Conservation (phyloP, 2,797 vertebrate species). For the Sciurus vulgaris region DNA sequence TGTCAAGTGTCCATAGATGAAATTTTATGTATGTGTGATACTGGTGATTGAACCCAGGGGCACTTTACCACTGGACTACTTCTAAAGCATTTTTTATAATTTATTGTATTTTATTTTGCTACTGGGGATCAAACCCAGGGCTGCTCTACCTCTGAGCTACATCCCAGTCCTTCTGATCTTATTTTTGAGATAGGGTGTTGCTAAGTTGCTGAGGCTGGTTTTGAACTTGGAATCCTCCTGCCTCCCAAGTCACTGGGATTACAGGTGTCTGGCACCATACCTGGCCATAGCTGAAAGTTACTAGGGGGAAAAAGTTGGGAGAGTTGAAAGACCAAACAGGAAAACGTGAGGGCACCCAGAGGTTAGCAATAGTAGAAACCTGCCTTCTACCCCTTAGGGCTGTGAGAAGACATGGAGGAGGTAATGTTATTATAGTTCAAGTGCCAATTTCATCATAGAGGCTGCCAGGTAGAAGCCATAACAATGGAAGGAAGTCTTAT, state of each 20-base stretch:
- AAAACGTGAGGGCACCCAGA: background rate
- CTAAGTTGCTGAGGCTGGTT: too few relatives aligned
- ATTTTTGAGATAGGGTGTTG: too few relatives aligned
- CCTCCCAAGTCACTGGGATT: too few relatives aligned
- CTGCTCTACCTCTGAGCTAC: too few relatives aligned
- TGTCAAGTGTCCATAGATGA: background rate
- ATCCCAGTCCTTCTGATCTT: too few relatives aligned
- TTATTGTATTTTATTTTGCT: too few relatives aligned
- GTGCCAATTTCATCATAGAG: background rate
- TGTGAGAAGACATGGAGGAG: slow-evolving; percentile 3
- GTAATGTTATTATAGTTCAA: background rate
- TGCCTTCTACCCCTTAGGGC: background rate
- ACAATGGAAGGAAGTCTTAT: background rate
- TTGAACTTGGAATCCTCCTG: too few relatives aligned
- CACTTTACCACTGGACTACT: background rate
- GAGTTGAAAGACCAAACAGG: slow-evolving; percentile 20
- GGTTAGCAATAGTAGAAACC: slow-evolving; percentile 44
- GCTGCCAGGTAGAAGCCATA: slow-evolving; percentile 33
- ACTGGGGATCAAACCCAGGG: too few relatives aligned
- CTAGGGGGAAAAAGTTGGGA: background rate
- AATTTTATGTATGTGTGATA: background rate
- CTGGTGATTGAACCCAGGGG: too few relatives aligned
- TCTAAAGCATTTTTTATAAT: too few relatives aligned
- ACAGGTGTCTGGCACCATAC: too few relatives aligned
- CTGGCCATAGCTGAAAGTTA: background rate